Percentiles rank a stretch among this genome's conserved stretches.
Evolutionary conservation across 1,140 invertebrate genomes (phyloP).

Genomic region (Carposina sasakii): DNA sequence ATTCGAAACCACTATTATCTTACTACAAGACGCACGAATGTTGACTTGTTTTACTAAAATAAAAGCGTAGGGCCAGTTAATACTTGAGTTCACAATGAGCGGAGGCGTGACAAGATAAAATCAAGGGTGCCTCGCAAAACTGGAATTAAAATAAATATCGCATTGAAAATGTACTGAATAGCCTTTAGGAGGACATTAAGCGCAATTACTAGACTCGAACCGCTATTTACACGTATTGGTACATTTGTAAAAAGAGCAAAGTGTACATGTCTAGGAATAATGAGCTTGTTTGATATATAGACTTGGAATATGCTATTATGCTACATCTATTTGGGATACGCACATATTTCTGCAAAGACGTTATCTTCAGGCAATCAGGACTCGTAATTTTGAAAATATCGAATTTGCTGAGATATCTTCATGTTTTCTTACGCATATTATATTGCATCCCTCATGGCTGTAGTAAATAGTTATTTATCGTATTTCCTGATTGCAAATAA

Average conservation of each 20-base stretch:
- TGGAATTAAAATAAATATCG: slow-evolving; percentile 54
- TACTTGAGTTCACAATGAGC: slow-evolving; percentile 44
- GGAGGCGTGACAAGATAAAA: slow-evolving; percentile 60
- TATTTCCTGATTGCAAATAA: slow-evolving; percentile 23
- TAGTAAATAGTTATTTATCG: slow-evolving; percentile 28
- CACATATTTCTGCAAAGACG: slow-evolving; percentile 31
- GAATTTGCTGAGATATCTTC: slow-evolving; percentile 27
- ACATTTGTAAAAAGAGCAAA: slow-evolving; percentile 32
- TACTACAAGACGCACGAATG: slow-evolving; percentile 37
- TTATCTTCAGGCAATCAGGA: slow-evolving; percentile 33
- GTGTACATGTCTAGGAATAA: too few species aligned
- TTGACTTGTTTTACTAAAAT: slow-evolving; percentile 33
- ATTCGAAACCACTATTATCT: slow-evolving; percentile 26
- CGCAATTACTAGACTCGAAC: slow-evolving; percentile 47
- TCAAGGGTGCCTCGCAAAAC: slow-evolving; percentile 47
- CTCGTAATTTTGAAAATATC: slow-evolving; percentile 28
- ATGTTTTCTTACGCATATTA: slow-evolving; percentile 31
- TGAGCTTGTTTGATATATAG: slow-evolving; percentile 45
- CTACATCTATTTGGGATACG: slow-evolving; percentile 41
- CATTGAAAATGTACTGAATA: slow-evolving; percentile 54
- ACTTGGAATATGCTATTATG: slow-evolving; percentile 42
- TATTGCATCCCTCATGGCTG: slow-evolving; percentile 24
- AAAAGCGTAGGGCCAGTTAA: slow-evolving; percentile 40
- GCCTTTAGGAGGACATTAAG: slow-evolving; percentile 52
- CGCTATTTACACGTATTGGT: slow-evolving; percentile 35